Base-by-base conservation (phyloP, 2,888 invertebrate species). In the Fragum whitleyi region DNA sequence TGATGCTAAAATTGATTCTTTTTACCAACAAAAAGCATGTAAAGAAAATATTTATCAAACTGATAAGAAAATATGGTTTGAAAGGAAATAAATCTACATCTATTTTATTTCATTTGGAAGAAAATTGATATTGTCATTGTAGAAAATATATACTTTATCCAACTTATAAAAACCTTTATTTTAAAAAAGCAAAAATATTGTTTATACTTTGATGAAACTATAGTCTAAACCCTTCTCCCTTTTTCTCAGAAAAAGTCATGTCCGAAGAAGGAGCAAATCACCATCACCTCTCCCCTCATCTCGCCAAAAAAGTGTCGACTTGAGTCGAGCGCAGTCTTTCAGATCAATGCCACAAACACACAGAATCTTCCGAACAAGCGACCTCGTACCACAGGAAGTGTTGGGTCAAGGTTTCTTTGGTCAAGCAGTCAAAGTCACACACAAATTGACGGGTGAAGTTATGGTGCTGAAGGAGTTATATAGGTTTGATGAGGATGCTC, bases 391-490 rank as follows among this genome's bases (percentile, higher is more conserved):
- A 87, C 98, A 98, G 51, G 51, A 68, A 2, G 26, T 83, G 19
- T 77, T 86, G 19, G 86, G 86, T 19, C 74, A 77, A 90, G 98
- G 98, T 0, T 98, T 98, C 95, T 98, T 98, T 94, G 98, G 98
- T 0, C 97, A 98, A 94, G 94, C 94, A 87, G 96, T 96, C 61
- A 93, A 93, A 90, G 98, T 98, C 75, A 98, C 97, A 0, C 98
- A 98, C 93, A 96, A 97, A 71, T 96, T 96, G 88, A 98, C 98
- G 0, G 96, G 96, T 85, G 98, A 98, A 94, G 97, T 98, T 61
- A 98, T 98, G 98, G 98, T 98, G 88, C 95, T 98, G 57, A 98
- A 98, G 92, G 98, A 98, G 93, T 95, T 98, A 75, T 97, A 98
- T 94, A 95, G 97, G 74, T 97, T 98, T 28, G 98, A 98, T 92